A percentile compares a stretch with the other conserved stretches of the same genome.
Evolutionary conservation across 92 coral and sea anemone species (phyloP).

Genomic region (Zoanthus solanderi): DNA sequence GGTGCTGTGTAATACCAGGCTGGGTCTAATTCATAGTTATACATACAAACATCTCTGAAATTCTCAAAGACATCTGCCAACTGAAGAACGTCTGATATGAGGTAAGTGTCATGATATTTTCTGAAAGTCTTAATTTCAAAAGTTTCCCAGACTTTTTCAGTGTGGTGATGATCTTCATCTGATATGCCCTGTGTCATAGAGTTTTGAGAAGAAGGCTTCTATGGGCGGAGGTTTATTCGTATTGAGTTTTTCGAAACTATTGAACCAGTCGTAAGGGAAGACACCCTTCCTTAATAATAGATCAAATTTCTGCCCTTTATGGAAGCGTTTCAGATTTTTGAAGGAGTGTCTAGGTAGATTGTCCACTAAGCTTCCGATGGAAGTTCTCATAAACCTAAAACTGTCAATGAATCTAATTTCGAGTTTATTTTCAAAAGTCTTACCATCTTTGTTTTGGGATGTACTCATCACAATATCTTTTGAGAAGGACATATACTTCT

Average conservation of each 20-base stretch:
- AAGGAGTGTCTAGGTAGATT: not conserved
- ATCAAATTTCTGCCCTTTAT: not conserved
- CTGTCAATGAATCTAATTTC: too few relatives aligned
- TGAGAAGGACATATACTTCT: too few relatives aligned
- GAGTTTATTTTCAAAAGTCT: too few relatives aligned
- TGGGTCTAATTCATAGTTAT: too few relatives aligned
- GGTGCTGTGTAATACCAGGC: too few relatives aligned
- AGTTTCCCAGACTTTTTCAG: not conserved
- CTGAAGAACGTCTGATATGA: not conserved
- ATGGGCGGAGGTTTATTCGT: slow-evolving; percentile 32
- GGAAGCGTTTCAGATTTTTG: not conserved
- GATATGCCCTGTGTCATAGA: slow-evolving; percentile 30
- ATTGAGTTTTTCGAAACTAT: slow-evolving; percentile 14
- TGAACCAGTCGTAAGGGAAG: not conserved
- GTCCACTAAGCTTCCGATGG: not conserved
- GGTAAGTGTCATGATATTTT: slow-evolving; percentile 24
- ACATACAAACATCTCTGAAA: slow-evolving; percentile 51
- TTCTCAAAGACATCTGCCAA: slow-evolving; percentile 37
- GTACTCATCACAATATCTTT: too few relatives aligned
- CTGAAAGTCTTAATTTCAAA: slow-evolving; percentile 53
- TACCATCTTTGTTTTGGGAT: too few relatives aligned
- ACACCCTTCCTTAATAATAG: not conserved
- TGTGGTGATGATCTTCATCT: slow-evolving; percentile 52
- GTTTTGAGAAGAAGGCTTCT: slow-evolving; percentile 32
- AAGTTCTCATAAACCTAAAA: too few relatives aligned